Evolutionary conservation across 2,888 invertebrate genomes (phyloP).

Genomic region (Agriotes lineatus): DNA sequence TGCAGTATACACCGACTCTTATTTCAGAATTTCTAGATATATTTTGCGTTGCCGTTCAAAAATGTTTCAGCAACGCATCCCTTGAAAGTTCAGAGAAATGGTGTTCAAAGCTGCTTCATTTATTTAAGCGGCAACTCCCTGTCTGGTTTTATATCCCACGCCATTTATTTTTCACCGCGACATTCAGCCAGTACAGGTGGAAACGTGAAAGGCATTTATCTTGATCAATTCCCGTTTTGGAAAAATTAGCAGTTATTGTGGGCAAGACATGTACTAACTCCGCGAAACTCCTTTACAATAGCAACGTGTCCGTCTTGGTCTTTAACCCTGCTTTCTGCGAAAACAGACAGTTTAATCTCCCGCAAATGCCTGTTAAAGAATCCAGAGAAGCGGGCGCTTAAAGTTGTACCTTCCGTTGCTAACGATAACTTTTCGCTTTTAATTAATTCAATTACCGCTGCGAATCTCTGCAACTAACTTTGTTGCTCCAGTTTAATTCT

Average conservation of each 20-base stretch:
- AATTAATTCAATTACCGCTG: slow-evolving; percentile 15
- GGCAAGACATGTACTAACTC: background rate
- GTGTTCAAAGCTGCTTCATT: background rate
- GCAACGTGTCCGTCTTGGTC: background rate
- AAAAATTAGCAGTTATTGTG: too few species aligned
- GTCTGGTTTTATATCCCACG: background rate
- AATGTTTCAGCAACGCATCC: too few species aligned
- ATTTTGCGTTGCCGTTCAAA: too few species aligned
- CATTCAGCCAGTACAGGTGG: background rate
- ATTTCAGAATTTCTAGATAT: too few species aligned
- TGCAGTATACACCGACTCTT: too few species aligned
- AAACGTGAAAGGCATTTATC: background rate
- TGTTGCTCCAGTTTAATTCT: slow-evolving; percentile 1
- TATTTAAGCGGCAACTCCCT: background rate
- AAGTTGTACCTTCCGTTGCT: slow-evolving; percentile 4
- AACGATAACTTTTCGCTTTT: slow-evolving; percentile 8
- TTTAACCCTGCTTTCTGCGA: background rate
- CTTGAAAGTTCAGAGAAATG: too few species aligned
- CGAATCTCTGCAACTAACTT: slow-evolving; percentile 8
- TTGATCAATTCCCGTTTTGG: too few species aligned
- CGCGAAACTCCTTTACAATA: too few species aligned
- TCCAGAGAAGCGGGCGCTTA: background rate
- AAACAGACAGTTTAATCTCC: background rate
- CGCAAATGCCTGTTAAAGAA: slow-evolving; percentile 2
- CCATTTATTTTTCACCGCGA: background rate